Evolutionary conservation across 2,888 invertebrate genomes (phyloP), one percentile per base, ranked within the genome.

Genomic region (Philhelius pedissequus): DNA sequence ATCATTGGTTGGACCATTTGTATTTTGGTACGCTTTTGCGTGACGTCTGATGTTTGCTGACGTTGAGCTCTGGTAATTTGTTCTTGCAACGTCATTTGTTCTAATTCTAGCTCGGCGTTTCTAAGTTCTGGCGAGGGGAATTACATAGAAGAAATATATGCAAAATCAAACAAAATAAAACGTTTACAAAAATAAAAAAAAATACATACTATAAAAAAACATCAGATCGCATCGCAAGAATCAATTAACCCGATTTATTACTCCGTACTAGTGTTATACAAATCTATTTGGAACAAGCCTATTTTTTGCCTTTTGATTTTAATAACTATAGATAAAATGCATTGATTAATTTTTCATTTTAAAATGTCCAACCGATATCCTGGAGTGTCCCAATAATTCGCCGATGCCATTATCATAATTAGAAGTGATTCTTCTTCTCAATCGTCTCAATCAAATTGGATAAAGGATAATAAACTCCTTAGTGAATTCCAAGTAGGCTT

Each of bases 91-190:
- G 87, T 86, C 71, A 91, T 86, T 38, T 89, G 88, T 80, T 91
- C 89, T 88, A 90, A 86, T 84, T 87, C 89, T 76, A 90, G 86
- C 87, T 91, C 89, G 88, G 90, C 91, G 68, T 89, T 90, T 79
- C 90, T 90, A 87, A 91, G 88, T 74, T 89, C 90, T 91, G 86
- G 78, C 70, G 68, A 25, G 52, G 48, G 58, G 50, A 70, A 25
- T 75, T 80, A 82, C 50, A 86, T 69, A 76, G 56, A 71, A 81
- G 69, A 80, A 32, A 74, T 38, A 73, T 56, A 70, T 71, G 79
- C 79, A 77, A 86, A 79, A 78, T 56, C 50, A 76, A 87, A 87
- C 86, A 86, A 86, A 87, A 73, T 79, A 52, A 62, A 80, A 79
- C 70, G 77, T 84, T 77, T 87, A 87, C 87, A 83, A 87, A 88